Base-by-base conservation (phyloP, 2,888 invertebrate species). In the Mimachlamys varia region DNA sequence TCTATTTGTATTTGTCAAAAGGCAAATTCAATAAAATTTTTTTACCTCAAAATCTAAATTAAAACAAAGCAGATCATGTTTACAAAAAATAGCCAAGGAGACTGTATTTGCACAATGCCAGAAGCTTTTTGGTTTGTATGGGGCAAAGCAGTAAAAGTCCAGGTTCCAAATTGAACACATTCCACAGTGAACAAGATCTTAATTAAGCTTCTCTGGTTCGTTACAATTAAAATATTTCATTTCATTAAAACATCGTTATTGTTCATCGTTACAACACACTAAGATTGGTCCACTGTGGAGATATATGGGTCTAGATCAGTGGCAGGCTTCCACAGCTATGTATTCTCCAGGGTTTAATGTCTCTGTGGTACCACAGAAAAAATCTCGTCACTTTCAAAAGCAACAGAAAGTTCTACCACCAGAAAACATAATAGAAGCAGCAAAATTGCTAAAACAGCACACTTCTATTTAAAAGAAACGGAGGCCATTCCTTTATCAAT, bases 371-470 rank as follows among this genome's bases (percentile, higher is more conserved):
- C 12, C 12, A 27, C 13, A 53, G 53, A 19, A 53, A 50, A 50
- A 7, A 53, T 19, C 12, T 76, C 13, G n/a, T 62, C 62, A 62
- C n/a, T 62, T 62, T 22, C 76, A 27, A 76, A 76, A 76, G 76
- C 76, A 76, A 76, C 76, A 76, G 33, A 27, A 76, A 27, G 22
- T 58, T 58, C 19, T 10, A 76, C 10, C 22, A 33, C 5, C 27
- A 76, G 27, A 76, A 76, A 33, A 76, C 58, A 19, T 58, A 76
- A 27, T 76, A 0, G 27, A 76, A 76, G 76, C 76, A 27, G 27
- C 76, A 33, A 76, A 76, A 76, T 76, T 76, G 27, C 22, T 58
- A 58, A 58, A 58, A 58, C n/a, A 58, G 58, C 58, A 58, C 22
- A 58, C 22, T 17, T n/a, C 58, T 58, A n/a, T 55, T 3, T 17